Evolutionary conservation across 2,888 invertebrate genomes (phyloP), one percentile per base, ranked within the genome.

Genomic region (Folsomia manolachei): DNA sequence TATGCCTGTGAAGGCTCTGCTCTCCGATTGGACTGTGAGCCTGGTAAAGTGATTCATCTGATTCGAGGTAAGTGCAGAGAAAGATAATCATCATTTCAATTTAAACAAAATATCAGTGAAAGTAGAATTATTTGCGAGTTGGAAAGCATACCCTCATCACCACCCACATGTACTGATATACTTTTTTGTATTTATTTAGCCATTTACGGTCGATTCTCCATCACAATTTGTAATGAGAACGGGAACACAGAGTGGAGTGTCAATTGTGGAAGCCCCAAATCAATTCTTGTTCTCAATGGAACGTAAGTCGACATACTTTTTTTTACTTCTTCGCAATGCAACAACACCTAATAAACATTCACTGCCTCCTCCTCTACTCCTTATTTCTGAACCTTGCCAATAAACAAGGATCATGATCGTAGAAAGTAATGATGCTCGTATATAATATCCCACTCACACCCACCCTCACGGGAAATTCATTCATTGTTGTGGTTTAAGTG

Each of bases 171-270:
- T 39, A 14, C 39, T 39, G 14, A 39, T 39, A 9, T 39, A 39
- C 39, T 39, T 14, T 39, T n/a, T 39, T 39, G 7, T 39, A 39
- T 39, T 39, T 39, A 39, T 39, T 39, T 39, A 39, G 96, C 96
- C 75, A 96, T 96, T 87, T 97, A 95, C 84, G 96, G 96, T 69
- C 89, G 94, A 82, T 96, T 95, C 86, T 95, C 94, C 79, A 93
- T 96, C 84, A 93, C 93, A 82, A 94, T 96, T 84, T 97, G 97
- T 87, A 96, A 97, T 85, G 94, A 95, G 85, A 93, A 94, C 83
- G 95, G 95, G 79, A 91, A 94, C 85, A 94, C 94, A n/a, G 94
- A 95, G 82, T 96, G 95, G 95, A 94, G 94, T 83, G 93, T 96
- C 82, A 94, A 95, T 86, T 97, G 96, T 85, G 94, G 94, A 92